Percentiles rank a stretch among this genome's conserved stretches.
Evolutionary conservation across 2,113 vertebrate species (phyloP).

Genomic region (Corythoichthys haematopterus): DNA sequence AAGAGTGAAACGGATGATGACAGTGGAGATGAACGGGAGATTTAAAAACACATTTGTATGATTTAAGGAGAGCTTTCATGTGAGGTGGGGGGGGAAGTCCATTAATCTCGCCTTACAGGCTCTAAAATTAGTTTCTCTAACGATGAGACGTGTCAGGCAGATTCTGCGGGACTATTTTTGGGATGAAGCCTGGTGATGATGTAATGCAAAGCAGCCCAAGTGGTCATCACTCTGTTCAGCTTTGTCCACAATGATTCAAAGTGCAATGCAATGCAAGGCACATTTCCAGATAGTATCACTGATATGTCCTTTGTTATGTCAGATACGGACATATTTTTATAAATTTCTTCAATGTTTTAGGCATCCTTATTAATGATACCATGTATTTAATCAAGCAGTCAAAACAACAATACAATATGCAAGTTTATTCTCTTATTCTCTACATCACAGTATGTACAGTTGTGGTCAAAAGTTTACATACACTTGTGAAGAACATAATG

Average conservation of each 20-base stretch:
- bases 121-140: constrained; percentile 48
- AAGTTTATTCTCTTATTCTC: too few relatives aligned
- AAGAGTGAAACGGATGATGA: constrained; percentile 38
- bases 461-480: too few relatives aligned
- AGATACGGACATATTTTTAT: too few relatives aligned
- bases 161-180: constrained; percentile 35
- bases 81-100: constrained; percentile 8
- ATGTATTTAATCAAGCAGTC: too few relatives aligned
- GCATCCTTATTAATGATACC: too few relatives aligned
- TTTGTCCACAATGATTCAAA: constrained; percentile 20
- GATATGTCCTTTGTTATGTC: too few relatives aligned
- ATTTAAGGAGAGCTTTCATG: constrained; percentile 36
- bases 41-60: constrained; percentile 38
- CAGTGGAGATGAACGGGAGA: constrained; percentile 25
- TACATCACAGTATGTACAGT: too few relatives aligned
- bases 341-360: too few relatives aligned
- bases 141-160: constrained; percentile 19
- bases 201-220: constrained; percentile 24
- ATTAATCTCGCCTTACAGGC: constrained; percentile 42
- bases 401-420: too few relatives aligned
- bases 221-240: constrained; percentile 34
- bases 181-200: constrained; percentile 23
- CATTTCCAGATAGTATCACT: background rate
- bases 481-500: too few relatives aligned
- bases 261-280: background rate